Conservation (phyloP, 2,888 invertebrate genomes). For the Drosophila birchii region DNA sequence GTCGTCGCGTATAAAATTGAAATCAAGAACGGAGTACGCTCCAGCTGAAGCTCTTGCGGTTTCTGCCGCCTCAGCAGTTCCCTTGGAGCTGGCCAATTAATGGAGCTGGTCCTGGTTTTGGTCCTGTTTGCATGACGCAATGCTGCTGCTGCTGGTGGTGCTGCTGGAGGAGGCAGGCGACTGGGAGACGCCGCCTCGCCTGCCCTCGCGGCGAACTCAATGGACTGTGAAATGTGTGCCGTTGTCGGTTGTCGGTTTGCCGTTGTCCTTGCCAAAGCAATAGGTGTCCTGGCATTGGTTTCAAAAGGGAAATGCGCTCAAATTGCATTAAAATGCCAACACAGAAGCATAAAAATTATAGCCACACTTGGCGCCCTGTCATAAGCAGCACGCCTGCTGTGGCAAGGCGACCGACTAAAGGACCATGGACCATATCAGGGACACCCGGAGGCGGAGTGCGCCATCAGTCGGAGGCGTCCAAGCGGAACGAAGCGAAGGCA, state of each 20-base stretch:
- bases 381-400: conserved; percentile 75
- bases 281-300: conserved; percentile 80
- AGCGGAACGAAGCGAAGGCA: conserved; percentile 72
- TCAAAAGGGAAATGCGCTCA: conserved; percentile 81
- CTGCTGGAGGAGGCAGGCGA: conserved; percentile 51
- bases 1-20: conserved; percentile 37
- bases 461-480: conserved; percentile 77
- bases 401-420: conserved; percentile 29
- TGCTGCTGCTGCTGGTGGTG: conserved; percentile 14
- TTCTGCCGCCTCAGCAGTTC: conserved; percentile 66
- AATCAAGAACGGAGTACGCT: conserved; percentile 42
- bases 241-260: conserved; percentile 39
- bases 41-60: conserved; percentile 28
- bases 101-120: conserved; percentile 39
- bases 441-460: conserved; percentile 32
- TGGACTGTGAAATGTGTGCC: conserved; percentile 80
- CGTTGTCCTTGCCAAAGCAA: conserved; percentile 76
- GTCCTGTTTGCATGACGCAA: conserved; percentile 71
- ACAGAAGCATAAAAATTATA: conserved; percentile 79
- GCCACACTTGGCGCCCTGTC: conserved; percentile 73
- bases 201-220: conserved; percentile 57
- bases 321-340: conserved; percentile 80
- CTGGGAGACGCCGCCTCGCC: conserved; percentile 62
- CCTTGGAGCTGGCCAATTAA: conserved; percentile 62
- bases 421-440: conserved; percentile 13